Conservation (phyloP, 2,797 vertebrate genomes). For the Acipenser ruthenus region DNA sequence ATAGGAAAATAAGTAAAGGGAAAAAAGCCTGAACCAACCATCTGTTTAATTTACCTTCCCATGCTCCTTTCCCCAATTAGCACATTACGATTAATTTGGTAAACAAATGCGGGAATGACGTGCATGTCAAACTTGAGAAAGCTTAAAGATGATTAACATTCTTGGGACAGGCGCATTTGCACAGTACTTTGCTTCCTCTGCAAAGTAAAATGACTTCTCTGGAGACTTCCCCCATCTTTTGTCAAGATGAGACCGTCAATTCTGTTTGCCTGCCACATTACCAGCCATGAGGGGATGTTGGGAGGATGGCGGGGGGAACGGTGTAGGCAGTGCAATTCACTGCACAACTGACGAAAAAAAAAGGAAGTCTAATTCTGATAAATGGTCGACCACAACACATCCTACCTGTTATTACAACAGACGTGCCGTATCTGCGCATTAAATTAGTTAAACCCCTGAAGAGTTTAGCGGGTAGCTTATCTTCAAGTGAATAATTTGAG, state of each 20-base stretch:
- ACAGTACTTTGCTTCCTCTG: conserved; percentile 79
- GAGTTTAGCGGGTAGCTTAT: conserved; percentile 69
- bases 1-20: conserved; percentile 8
- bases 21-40: conserved; percentile 59
- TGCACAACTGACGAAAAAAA: conserved; percentile 51
- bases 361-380: conserved; percentile 84
- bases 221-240: conserved; percentile 77
- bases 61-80: conserved; percentile 70
- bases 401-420: conserved; percentile 80
- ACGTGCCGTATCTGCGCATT: conserved; percentile 68
- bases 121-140: conserved; percentile 73
- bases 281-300: conserved; percentile 63
- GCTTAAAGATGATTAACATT: conserved; percentile 93
- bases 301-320: conserved; percentile 33
- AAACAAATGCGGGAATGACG: conserved; percentile 70
- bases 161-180: conserved; percentile 74
- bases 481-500: conserved; percentile 77
- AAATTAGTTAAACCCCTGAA: conserved; percentile 77
- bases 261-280: conserved; percentile 96
- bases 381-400: conserved; percentile 79
- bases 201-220: conserved; percentile 82
- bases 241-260: conserved; percentile 93
- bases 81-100: conserved; percentile 86
- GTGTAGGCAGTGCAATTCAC: conserved; percentile 70
- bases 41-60: conserved; percentile 77